A percentile compares a stretch with the other conserved stretches of the same genome.
Evolutionary conservation across 2,797 vertebrate genomes (phyloP).

Genomic region (Hypotaenidia okinawae): DNA sequence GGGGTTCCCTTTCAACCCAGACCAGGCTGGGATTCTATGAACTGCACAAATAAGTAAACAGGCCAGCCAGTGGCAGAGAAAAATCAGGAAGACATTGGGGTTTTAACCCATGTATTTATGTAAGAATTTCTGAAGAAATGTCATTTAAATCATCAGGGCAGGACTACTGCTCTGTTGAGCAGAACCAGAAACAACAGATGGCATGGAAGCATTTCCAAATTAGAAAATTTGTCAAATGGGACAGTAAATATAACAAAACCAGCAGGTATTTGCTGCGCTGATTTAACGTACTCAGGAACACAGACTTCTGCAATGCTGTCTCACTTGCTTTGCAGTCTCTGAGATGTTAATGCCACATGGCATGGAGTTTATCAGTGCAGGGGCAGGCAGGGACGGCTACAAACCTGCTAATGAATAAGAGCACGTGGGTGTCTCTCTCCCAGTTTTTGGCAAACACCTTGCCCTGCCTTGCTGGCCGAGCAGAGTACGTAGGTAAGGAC

Average conservation of each 20-base stretch:
- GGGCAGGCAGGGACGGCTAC: neutral
- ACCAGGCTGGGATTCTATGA: neutral
- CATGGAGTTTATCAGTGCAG: neutral
- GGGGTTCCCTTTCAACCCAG: no score
- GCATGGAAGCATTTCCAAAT: neutral
- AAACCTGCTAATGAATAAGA: rapidly evolving
- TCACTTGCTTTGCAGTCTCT: neutral
- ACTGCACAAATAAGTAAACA: neutral
- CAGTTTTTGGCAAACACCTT: neutral
- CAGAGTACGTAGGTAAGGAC: neutral
- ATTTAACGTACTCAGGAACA: rapidly evolving
- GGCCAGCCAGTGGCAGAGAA: neutral
- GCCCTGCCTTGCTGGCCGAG: neutral
- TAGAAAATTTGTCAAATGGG: neutral
- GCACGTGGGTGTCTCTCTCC: neutral
- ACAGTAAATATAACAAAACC: neutral
- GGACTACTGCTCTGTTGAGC: neutral
- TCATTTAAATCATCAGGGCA: neutral
- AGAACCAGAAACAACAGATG: neutral
- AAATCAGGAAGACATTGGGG: neutral
- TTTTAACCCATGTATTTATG: neutral
- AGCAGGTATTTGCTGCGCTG: neutral
- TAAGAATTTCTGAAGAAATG: neutral
- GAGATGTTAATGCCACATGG: neutral
- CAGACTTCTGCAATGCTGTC: neutral